These are phyloP conservation scores for Cheilosia urbana DNA, from an alignment of 2,888 invertebrate genomes.

Conservation along the genomic window DNA sequence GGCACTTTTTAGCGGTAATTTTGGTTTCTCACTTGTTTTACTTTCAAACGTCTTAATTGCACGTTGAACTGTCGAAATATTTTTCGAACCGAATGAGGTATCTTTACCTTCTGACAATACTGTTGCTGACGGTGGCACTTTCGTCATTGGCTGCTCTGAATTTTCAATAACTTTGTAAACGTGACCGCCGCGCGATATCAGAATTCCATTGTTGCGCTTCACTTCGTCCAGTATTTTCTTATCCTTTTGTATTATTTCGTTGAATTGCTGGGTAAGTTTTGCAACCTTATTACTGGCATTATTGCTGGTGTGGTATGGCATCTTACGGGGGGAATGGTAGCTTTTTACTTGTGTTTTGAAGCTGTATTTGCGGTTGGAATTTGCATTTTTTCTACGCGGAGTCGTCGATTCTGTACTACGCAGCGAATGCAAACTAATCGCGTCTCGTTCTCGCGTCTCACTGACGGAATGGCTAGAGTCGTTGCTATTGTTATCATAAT, in stretches of 20 bases:
- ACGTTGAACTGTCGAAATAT: slow-evolving; percentile 82
- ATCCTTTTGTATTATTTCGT: slow-evolving; percentile 86
- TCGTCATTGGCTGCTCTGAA: slow-evolving; percentile 46
- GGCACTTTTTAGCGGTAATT: slow-evolving; percentile 80
- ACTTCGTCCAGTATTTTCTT: slow-evolving; percentile 84
- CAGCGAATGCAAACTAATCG: slow-evolving; percentile 61
- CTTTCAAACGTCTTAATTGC: slow-evolving; percentile 81
- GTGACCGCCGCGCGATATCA: slow-evolving; percentile 82
- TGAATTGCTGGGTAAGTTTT: slow-evolving; percentile 88
- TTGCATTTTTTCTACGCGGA: slow-evolving; percentile 56
- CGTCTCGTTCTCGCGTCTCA: slow-evolving; percentile 76
- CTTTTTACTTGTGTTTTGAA: slow-evolving; percentile 83
- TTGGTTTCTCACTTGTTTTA: slow-evolving; percentile 80
- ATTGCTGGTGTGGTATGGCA: slow-evolving; percentile 74
- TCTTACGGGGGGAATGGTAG: slow-evolving; percentile 80
- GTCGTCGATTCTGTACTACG: slow-evolving; percentile 50
- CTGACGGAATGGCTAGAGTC: slow-evolving; percentile 47
- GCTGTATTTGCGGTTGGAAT: slow-evolving; percentile 81
- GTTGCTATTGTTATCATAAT: slow-evolving; percentile 62
- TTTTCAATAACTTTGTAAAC: slow-evolving; percentile 83
- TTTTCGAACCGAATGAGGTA: slow-evolving; percentile 76
- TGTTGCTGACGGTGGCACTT: slow-evolving; percentile 24
- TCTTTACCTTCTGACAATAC: slow-evolving; percentile 45
- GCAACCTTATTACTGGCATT: slow-evolving; percentile 86
- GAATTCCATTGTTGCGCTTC: slow-evolving; percentile 85